Percentiles rank a stretch among this genome's conserved stretches.
phyloP scores from a whole-genome alignment of 2,888 invertebrate species.

The Lucinisca nassula region DNA sequence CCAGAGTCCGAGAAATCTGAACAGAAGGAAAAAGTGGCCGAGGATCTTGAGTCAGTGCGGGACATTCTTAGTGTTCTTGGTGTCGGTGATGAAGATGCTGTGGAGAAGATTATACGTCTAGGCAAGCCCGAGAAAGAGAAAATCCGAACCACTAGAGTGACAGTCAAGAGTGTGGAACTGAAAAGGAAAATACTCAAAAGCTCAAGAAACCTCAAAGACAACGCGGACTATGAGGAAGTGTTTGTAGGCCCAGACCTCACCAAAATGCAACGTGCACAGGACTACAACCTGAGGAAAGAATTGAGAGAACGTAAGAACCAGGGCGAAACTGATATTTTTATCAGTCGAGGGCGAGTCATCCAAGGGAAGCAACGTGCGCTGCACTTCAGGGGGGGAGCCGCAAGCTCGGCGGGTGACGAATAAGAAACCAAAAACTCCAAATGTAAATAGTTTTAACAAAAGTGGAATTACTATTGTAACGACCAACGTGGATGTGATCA shows the following conservation, averaged over 20 bases:
- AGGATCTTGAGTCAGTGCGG: too few species aligned
- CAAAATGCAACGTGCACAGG: background rate
- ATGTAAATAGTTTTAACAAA: too few species aligned
- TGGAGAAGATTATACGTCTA: background rate
- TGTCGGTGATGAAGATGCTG: background rate
- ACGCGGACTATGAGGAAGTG: background rate
- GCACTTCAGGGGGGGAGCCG: constrained; percentile 10
- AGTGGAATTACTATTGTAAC: too few species aligned
- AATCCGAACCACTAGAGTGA: background rate
- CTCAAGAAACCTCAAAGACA: background rate
- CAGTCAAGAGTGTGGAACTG: background rate
- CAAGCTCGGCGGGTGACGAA: too few species aligned
- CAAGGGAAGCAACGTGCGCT: background rate
- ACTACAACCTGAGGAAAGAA: background rate
- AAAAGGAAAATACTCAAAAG: constrained; percentile 2
- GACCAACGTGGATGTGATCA: too few species aligned
- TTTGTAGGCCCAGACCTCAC: background rate
- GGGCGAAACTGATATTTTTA: constrained; percentile 1
- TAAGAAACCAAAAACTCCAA: too few species aligned
- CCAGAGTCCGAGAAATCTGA: too few species aligned
- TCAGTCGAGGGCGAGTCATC: background rate
- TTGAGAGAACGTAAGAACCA: background rate
- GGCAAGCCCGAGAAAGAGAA: background rate
- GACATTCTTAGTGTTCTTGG: too few species aligned
- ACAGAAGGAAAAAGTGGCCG: too few species aligned